A percentile compares a stretch with the other conserved stretches of the same genome.
Evolutionary conservation across 2,113 vertebrate genomes (phyloP).

Genomic region (Pandion haliaetus): DNA sequence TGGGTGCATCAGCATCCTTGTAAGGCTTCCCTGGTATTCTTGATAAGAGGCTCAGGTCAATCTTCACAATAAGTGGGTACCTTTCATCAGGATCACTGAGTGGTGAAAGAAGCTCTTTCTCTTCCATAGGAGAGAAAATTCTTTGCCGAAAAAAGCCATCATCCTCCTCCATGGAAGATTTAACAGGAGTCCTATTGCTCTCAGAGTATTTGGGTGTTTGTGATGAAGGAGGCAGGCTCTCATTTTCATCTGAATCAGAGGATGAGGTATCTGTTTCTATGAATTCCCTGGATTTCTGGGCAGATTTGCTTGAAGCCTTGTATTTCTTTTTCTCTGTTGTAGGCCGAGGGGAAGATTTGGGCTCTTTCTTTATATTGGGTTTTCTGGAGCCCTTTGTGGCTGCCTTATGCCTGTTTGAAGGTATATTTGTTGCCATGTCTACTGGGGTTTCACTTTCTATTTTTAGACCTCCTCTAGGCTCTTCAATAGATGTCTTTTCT

Average conservation of each 20-base stretch:
- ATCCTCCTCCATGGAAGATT: slow-evolving; percentile 85
- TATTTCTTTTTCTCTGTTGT: slow-evolving; percentile 89
- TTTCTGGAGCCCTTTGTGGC: slow-evolving; percentile 94
- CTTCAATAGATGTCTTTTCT: slow-evolving; percentile 89
- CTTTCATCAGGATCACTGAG: slow-evolving; percentile 93
- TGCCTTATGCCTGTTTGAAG: slow-evolving; percentile 86
- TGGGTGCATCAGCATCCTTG: slow-evolving; percentile 85
- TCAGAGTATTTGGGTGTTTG: slow-evolving; percentile 96
- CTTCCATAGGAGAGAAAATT: slow-evolving; percentile 95
- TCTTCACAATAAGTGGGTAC: slow-evolving; percentile 92
- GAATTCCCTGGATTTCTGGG: slow-evolving; percentile 94
- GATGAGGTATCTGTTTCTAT: slow-evolving; percentile 94
- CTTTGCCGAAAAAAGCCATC: slow-evolving; percentile 83
- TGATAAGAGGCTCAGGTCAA: slow-evolving; percentile 92
- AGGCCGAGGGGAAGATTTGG: slow-evolving; percentile 89
- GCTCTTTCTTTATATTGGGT: slow-evolving; percentile 92
- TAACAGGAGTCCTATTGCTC: slow-evolving; percentile 89
- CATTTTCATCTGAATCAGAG: slow-evolving; percentile 95
- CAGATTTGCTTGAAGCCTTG: slow-evolving; percentile 85
- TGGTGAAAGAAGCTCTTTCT: slow-evolving; percentile 94
- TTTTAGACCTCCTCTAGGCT: slow-evolving; percentile 90
- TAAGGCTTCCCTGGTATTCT: slow-evolving; percentile 91
- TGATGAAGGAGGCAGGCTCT: slow-evolving; percentile 93
- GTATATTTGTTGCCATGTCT: slow-evolving; percentile 84
- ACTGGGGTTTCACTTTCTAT: slow-evolving; percentile 93